A percentile compares a stretch with the other conserved stretches of the same genome.
phyloP scores from a whole-genome alignment of 2,888 invertebrate species.

The Cosmorhoe ocellata region DNA sequence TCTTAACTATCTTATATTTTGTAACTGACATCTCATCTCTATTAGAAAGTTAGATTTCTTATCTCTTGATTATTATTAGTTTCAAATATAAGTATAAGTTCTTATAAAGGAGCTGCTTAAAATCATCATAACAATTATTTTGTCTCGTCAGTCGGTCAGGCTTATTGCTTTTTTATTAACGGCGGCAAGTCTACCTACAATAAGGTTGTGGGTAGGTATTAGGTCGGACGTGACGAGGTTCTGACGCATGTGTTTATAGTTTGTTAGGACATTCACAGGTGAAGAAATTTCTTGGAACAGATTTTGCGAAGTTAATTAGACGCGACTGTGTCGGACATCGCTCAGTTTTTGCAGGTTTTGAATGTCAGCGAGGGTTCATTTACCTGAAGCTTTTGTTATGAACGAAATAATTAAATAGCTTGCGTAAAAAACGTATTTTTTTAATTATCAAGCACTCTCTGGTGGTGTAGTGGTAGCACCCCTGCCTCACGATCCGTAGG shows the following conservation, averaged over 20 bases:
- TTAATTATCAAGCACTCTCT: too few species aligned
- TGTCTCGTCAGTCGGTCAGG: background rate
- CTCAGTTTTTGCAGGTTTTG: conserved; percentile 9
- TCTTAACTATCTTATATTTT: too few species aligned
- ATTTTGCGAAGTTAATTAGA: conserved; percentile 16
- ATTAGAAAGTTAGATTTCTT: background rate
- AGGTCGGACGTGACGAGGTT: conserved; percentile 10
- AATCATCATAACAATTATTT: background rate
- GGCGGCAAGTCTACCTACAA: background rate
- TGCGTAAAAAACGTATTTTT: too few species aligned
- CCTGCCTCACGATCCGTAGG: too few species aligned
- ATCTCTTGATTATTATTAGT: too few species aligned
- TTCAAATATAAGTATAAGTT: too few species aligned
- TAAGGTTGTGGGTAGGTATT: conserved; percentile 3
- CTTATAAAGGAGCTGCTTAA: too few species aligned
- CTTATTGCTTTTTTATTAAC: conserved; percentile 9
- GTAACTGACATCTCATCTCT: background rate
- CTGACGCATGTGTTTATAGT: conserved; percentile 20
- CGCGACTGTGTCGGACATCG: conserved; percentile 2
- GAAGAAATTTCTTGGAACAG: conserved; percentile 20
- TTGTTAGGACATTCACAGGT: conserved; percentile 24
- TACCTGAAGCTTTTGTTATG: background rate
- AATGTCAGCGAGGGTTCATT: conserved; percentile 12
- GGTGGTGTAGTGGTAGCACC: too few species aligned
- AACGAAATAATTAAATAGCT: too few species aligned